Evolutionary conservation across 2,888 invertebrate genomes (phyloP), one percentile per base, ranked within the genome.

Genomic region (Hymenopus coronatus): DNA sequence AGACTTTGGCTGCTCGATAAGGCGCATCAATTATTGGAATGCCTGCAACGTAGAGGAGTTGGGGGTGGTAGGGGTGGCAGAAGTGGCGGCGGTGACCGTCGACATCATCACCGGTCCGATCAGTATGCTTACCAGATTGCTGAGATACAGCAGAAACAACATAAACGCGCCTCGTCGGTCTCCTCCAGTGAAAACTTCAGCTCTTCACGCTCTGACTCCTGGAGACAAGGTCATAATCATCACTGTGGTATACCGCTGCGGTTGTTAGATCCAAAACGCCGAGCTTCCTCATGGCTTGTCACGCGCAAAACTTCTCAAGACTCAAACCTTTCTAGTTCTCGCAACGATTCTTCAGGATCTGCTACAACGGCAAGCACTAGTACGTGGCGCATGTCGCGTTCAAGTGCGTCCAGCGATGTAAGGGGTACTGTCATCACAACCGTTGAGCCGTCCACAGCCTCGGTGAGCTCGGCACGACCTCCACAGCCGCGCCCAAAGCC

Each of bases 221-320:
- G 98, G 97, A 94, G 96, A 3, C 97, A 97, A 92, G 94, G 95
- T 89, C 95, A 95, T 91, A 70, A 70, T 4, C 95, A 96, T 92
- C 95, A 95, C 70, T 97, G 97, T 91, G 96, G 97, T 87, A 97
- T 98, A 88, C 97, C 97, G 0, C 93, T 97, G 90, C 94, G 96
- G 89, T 93, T 97, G 91, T 93, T 97, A 83, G 97, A 97, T 91
- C 96, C 97, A 1, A 96, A 97, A 92, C 94, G 98, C 88, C 95
- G 98, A 91, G 97, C 97, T 86, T 97, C 97, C 0, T 97, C 97
- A 0, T 98, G 98, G 98, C 94, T 98, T 90, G 97, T 98, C 40
- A 97, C 98, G n/a, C 94, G 98, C 88, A 98, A 98, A 93, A 97
- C 98, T 0, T 98, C 97, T 20, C 98, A 98, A 93, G 98, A 98